Base-by-base conservation (phyloP, 1,140 invertebrate species). In the Glomeris maerens region DNA sequence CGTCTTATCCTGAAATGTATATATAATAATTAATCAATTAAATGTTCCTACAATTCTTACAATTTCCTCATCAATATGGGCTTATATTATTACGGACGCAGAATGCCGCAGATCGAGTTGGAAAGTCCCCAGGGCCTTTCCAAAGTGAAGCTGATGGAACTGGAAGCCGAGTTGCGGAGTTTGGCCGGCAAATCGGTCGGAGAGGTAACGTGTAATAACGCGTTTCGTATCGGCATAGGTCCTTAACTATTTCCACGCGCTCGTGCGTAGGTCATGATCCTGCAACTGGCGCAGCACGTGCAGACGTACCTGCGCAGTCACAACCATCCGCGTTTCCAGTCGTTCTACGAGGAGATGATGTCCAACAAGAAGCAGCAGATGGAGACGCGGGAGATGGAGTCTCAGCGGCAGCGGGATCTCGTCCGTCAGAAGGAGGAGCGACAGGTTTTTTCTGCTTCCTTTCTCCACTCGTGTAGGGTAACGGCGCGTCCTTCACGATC, bases 341-440 rank as follows among this genome's bases (percentile, higher is more conserved):
- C 83, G 36, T 85, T 85, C 65, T 85, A 86, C 62, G 84, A 88
- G 53, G 79, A 88, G 65, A 88, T 89, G 84, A 62, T 84, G 2
- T 71, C 68, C 13, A 74, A 77, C 49, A 74, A 79, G 52, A 65
- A 73, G 52, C 73, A 77, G 60, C 69, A 54, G 70, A 80, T 47
- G 58, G 65, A 45, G 54, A 63, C 52, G 52, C 56, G 39, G 61
- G 53, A 1, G 40, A 60, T 39, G 60, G 64, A 52, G 51, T n/a
- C 60, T 48, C 65, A 79, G 59, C 71, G 69, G 56, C 71, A 76
- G 49, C 59, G 73, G 42, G 67, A 80, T 50, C 67, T 74, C 22
- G 70, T 78, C 52, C 72, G 73, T 59, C 58, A 65, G 66, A 61
- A 76, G 72, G 62, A 79, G 74, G 64, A 79, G 59, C 74, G 75